Base-by-base conservation (phyloP, 1,140 invertebrate genomes). In the Drosophila lacteicornis region DNA sequence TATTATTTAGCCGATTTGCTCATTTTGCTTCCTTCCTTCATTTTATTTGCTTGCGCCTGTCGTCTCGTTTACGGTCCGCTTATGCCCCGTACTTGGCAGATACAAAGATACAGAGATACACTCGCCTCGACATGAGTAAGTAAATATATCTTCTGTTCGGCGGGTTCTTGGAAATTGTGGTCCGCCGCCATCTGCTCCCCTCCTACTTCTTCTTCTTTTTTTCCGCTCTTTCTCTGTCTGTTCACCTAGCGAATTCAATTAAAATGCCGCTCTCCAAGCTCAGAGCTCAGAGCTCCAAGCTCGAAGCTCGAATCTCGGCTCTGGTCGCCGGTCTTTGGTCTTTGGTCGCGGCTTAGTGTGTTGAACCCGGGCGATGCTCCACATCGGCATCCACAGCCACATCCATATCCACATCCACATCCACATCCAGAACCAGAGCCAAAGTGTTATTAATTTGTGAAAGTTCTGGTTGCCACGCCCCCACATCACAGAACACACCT, bases 401-500 rank as follows among this genome's bases (percentile, higher is more conserved):
- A 38, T 12, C 36, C 36, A 50, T 4, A 51, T n/a, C 47, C 30
- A 53, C 30, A 53, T 53, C 51, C 30, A 53, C 2, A 30, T 3
- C 25, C 49, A 51, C 2, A 51, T 11, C 56, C 36, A 78, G 15
- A 62, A 30, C 22, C 51, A 25, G n/a, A 45, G n/a, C 47, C 67
- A 73, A 73, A 73, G 85, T 79, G 49, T 84, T 88, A 88, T 88
- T 87, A 88, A 88, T 88, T 88, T 88, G 85, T 88, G 84, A 88
- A 88, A 88, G 84, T 88, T 88, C 80, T 79, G 50, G n/a, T 47
- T 60, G 84, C 68, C 84, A 88, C 84, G 84, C 84, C 80, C 65
- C 49, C 49, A 33, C 50, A 38, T 30, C 56, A 25, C 13, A 56
- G 53, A 56, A 40, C 53, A 56, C 53, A 56, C 53, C 53, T 56